Evolutionary conservation across 2,888 invertebrate genomes (phyloP).

Genomic region (Mythimna vitellina): DNA sequence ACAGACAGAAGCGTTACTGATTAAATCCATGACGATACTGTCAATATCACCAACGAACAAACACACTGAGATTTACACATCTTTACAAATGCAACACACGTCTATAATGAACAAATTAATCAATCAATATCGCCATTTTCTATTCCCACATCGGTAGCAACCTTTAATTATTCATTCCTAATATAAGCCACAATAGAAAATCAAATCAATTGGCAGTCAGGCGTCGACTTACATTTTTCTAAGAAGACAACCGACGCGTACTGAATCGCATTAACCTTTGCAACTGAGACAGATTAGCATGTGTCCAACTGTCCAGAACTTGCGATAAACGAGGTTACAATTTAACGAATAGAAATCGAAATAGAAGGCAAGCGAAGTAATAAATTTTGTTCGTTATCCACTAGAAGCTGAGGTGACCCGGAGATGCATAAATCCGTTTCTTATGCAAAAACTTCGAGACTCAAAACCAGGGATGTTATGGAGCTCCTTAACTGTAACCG

Average conservation of each 20-base stretch:
- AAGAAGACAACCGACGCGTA: constrained; percentile 48
- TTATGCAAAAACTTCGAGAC: constrained; percentile 3
- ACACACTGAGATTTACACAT: background rate
- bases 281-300: constrained; percentile 45
- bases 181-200: constrained; percentile 49
- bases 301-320: constrained; percentile 44
- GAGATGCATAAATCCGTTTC: constrained; percentile 38
- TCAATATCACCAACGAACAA: too few species aligned
- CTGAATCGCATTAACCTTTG: constrained; percentile 59
- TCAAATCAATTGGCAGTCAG: constrained; percentile 53
- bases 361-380: constrained; percentile 26
- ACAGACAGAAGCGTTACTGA: too few species aligned
- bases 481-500: too few species aligned
- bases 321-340: constrained; percentile 45
- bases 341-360: constrained; percentile 43
- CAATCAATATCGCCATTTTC: background rate
- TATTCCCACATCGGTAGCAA: background rate
- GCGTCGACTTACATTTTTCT: constrained; percentile 53
- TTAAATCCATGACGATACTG: too few species aligned
- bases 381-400: constrained; percentile 58
- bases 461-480: too few species aligned
- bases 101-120: background rate
- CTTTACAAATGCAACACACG: background rate
- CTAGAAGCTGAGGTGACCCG: constrained; percentile 37
- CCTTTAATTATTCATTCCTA: constrained; percentile 15